phyloP scores from a whole-genome alignment of 2,113 vertebrate genomes.

The Alethe castanea region DNA sequence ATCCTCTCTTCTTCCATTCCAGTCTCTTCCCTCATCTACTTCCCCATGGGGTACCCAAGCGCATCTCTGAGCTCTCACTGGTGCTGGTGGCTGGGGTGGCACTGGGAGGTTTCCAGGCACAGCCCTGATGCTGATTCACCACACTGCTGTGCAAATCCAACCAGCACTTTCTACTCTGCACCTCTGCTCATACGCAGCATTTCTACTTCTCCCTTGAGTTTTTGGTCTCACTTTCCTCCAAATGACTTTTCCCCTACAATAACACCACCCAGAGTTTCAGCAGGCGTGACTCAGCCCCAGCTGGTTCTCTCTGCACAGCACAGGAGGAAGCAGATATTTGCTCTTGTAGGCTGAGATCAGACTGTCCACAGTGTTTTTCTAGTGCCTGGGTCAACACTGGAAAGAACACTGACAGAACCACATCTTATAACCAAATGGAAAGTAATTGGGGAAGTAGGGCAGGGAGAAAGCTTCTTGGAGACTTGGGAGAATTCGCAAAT shows the following conservation, averaged over 20 bases:
- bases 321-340: not conserved
- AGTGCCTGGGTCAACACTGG: not conserved
- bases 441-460: not conserved
- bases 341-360: not conserved
- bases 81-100: not conserved
- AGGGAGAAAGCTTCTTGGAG: not conserved
- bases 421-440: not conserved
- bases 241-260: not conserved
- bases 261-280: not conserved
- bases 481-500: not conserved
- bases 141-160: not conserved
- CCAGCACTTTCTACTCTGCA: rapidly evolving
- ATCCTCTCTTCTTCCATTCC: not conserved
- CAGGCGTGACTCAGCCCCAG: not conserved
- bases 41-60: not conserved
- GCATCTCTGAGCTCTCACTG: not conserved
- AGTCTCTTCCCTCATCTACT: not conserved
- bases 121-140: not conserved
- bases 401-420: not conserved
- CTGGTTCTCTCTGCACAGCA: not conserved
- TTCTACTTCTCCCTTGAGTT: not conserved
- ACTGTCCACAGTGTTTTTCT: not conserved
- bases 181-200: not conserved
- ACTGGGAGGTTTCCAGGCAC: not conserved
- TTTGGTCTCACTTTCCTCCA: not conserved